phyloP scores from a whole-genome alignment of 1,140 invertebrate species.

The Drosophila micromelanica region DNA sequence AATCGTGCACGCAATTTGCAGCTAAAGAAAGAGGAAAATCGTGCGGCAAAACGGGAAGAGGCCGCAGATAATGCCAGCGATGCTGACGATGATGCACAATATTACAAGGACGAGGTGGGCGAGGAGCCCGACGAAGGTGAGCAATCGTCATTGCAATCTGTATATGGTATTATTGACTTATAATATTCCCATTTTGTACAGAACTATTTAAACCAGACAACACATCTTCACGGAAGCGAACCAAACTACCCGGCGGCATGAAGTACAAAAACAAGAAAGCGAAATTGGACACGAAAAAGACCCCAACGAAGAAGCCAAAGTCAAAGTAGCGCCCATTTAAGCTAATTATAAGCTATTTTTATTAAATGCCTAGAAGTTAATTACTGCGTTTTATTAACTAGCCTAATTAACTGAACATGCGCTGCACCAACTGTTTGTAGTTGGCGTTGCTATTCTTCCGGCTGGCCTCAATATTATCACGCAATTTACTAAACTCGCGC shows the following conservation, averaged over 20 bases:
- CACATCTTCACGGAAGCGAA: constrained; percentile 59
- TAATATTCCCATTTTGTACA: constrained; percentile 17
- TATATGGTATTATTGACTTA: neutral
- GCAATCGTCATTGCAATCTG: neutral
- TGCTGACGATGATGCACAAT: constrained; percentile 89
- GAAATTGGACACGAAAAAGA: constrained; percentile 45
- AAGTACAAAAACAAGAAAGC: constrained; percentile 74
- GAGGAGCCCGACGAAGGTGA: constrained; percentile 91
- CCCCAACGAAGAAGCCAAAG: constrained; percentile 13
- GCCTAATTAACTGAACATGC: constrained; percentile 75
- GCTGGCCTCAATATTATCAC: constrained; percentile 59
- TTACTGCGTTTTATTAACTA: neutral
- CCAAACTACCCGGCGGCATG: constrained; percentile 62
- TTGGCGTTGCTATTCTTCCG: constrained; percentile 72
- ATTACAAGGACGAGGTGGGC: constrained; percentile 94
- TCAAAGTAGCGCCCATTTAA: constrained; percentile 26
- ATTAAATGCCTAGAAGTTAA: constrained; percentile 24
- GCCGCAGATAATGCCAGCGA: constrained; percentile 84
- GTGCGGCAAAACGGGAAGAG: constrained; percentile 63
- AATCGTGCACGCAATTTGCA: constrained; percentile 90
- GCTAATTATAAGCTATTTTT: constrained; percentile 3
- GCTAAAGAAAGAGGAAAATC: constrained; percentile 87
- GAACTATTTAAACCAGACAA: constrained; percentile 74
- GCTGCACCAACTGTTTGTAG: constrained; percentile 78
- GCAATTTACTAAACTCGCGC: constrained; percentile 71